Evolutionary conservation across 2,888 invertebrate species (phyloP).

Genomic region (Drosophila neutralis): DNA sequence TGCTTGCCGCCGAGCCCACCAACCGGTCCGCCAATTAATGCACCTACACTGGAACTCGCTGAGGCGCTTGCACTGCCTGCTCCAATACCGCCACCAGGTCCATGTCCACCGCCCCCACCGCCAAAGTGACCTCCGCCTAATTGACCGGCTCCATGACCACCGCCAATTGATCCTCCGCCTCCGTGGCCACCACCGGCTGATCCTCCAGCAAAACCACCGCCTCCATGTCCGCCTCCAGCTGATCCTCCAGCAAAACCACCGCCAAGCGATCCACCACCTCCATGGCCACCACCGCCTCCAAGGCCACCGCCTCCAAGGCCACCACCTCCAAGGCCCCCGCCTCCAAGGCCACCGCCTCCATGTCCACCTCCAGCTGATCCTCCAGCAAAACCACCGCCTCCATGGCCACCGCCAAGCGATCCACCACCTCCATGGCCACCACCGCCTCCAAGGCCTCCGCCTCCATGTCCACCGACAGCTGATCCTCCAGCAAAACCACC

Average conservation of each 20-base stretch:
- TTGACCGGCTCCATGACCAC: constrained; percentile 4
- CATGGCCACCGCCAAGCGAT: not conserved
- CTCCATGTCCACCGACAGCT: not conserved
- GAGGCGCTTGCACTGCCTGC: no score
- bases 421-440: not conserved
- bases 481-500: not conserved
- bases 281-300: not conserved
- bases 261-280: no score
- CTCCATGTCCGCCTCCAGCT: no score
- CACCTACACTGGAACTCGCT: no score
- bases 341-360: constrained; percentile 1
- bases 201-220: no score
- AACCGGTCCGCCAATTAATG: no score
- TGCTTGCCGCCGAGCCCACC: not conserved
- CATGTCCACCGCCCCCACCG: not conserved
- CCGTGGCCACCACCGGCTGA: no score
- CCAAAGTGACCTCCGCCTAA: not conserved
- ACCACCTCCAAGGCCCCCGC: no score
- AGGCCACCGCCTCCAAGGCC: not conserved
- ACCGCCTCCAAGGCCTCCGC: not conserved
- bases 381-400: no score
- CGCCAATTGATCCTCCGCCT: constrained; percentile 9
- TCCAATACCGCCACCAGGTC: no score
- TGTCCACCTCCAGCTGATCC: no score
- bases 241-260: no score